These are phyloP conservation scores for Neoseiulus cucumeris DNA, from an alignment of 1,140 invertebrate genomes.

Conservation along the genomic window DNA sequence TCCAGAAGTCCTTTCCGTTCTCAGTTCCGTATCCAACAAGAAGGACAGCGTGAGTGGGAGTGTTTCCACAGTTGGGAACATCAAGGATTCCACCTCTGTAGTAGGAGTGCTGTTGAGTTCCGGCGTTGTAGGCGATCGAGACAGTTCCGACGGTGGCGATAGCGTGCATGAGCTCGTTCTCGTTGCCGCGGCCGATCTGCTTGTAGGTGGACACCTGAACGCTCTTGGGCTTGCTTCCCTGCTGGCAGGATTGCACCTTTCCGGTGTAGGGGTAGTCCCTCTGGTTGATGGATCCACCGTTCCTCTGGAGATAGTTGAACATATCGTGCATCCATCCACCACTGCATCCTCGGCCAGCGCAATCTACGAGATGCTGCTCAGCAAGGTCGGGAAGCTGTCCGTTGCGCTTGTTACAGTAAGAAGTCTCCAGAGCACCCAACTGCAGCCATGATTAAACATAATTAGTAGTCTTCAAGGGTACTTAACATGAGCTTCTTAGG, in stretches of 20 bases:
- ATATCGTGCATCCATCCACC: constrained; percentile 1
- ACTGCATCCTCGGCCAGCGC: neutral
- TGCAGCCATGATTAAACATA: neutral
- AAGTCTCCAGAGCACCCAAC: neutral
- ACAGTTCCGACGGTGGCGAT: neutral
- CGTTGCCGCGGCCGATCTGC: neutral
- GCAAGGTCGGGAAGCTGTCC: neutral
- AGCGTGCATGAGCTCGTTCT: neutral
- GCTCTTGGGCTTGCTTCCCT: neutral
- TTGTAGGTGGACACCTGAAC: neutral
- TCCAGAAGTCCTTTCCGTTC: constrained; percentile 48
- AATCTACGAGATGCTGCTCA: neutral
- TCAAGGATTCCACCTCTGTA: neutral
- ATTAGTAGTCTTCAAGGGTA: neutral
- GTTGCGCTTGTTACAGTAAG: neutral
- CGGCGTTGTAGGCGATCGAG: neutral
- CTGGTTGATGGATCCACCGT: neutral
- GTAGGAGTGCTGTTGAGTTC: neutral
- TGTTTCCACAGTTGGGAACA: neutral
- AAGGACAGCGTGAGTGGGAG: constrained; percentile 29
- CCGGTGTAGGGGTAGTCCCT: neutral
- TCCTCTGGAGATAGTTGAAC: neutral
- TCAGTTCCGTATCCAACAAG: constrained; percentile 30
- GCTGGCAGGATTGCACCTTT: neutral
- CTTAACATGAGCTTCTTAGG: too few relatives aligned